A percentile compares a stretch with the other conserved stretches of the same genome.
phyloP scores from a whole-genome alignment of 2,888 invertebrate species.

The Ophion costatus region DNA sequence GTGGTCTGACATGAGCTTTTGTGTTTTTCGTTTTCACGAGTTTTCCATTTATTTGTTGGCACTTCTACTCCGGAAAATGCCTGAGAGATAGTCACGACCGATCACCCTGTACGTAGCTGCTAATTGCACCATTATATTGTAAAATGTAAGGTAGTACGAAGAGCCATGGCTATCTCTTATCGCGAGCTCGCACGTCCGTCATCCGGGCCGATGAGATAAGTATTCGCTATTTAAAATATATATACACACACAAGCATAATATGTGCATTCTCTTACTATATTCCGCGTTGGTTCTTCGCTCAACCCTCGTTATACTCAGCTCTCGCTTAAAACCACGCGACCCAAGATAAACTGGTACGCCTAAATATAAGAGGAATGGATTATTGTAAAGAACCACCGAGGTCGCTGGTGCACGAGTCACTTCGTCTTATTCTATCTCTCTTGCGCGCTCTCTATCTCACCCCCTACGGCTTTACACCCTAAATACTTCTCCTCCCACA shows the following conservation, averaged over 20 bases:
- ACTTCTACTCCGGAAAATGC: neutral
- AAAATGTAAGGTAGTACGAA: slow-evolving; percentile 1
- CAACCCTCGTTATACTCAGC: slow-evolving; percentile 34
- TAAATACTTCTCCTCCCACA: neutral
- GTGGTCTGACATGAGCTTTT: too few species aligned
- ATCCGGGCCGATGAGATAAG: slow-evolving; percentile 31
- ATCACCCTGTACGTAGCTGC: neutral
- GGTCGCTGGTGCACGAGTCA: slow-evolving; percentile 20
- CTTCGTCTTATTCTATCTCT: slow-evolving; percentile 41
- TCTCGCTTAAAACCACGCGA: slow-evolving; percentile 53
- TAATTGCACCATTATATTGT: neutral
- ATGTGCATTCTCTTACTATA: slow-evolving; percentile 42
- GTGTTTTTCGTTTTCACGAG: too few species aligned
- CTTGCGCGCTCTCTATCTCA: slow-evolving; percentile 1
- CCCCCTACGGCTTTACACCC: neutral
- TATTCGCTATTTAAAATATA: slow-evolving; percentile 80
- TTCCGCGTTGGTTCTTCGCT: slow-evolving; percentile 38
- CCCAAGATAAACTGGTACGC: slow-evolving; percentile 81
- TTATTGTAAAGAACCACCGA: slow-evolving; percentile 74
- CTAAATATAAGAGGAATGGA: slow-evolving; percentile 77
- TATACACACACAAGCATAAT: slow-evolving; percentile 67
- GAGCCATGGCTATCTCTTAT: slow-evolving; percentile 22
- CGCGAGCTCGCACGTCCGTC: slow-evolving; percentile 40
- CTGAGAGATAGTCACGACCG: neutral
- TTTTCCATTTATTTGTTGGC: too few species aligned